Base-by-base conservation (phyloP, 2,113 vertebrate genomes). In the Boulengerochromis microlepis region DNA sequence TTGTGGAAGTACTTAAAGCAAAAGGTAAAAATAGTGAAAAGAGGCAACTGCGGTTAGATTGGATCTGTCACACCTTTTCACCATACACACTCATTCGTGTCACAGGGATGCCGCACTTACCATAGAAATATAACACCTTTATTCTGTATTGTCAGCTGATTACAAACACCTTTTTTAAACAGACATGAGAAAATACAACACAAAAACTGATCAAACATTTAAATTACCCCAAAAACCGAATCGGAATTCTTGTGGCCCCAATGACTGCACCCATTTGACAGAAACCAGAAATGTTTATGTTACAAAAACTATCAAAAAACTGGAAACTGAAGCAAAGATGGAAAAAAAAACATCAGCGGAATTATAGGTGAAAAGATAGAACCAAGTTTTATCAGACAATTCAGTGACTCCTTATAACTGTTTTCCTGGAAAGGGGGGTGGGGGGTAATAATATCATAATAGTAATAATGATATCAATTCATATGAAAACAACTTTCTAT, bases 181-280 rank as follows among this genome's bases (percentile, higher is more conserved):
- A n/a, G 7, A 2, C 0, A 0, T 12, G 7, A 52, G 16, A 31
- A 78, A 18, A 47, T 47, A 2, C 24, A 8, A 47, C 42, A 76
- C 15, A 18, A 18, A 47, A 12, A 76, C 4, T 18, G 40, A 74
- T 47, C 42, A 50, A 76, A 29, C 16, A 29, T 74, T 47, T 47
- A 74, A 76, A 47, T 12, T 19, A 47, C 15, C n/a, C 24, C 42
- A 0, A 76, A 76, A 76, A 47, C 9, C 0, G 2, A 2, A 47
- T 29, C 1, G 3, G 18, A 19, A 76, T 76, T 47, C 24, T 19
- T 18, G 69, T 47, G 9, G 8, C 6, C 1, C 22, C 40, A 74
- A 10, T 7, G 6, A 11, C 40, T 29, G 69, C 15, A 47, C 15
- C 4, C 2, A 74, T 11, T 74, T 29, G 4, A 47, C 40, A 71